Base-by-base conservation (phyloP, 2,797 vertebrate genomes). In the Melanotaenia parkinsoni region DNA sequence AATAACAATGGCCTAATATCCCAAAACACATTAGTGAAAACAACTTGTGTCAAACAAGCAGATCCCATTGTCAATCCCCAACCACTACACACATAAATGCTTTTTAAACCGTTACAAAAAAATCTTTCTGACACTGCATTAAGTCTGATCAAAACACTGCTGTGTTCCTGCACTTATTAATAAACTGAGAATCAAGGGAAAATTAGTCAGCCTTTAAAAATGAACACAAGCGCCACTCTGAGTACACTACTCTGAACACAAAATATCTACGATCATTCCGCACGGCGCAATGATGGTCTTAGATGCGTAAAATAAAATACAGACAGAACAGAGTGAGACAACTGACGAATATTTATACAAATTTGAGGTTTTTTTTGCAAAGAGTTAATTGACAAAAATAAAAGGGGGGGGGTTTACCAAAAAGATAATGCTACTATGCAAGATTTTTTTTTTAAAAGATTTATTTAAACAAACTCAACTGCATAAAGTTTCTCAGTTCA, bases 231-330 rank as follows among this genome's bases (percentile, higher is more conserved):
- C 95, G 95, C 96, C 96, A 97, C 96, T 95, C 95, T 96, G 94
- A 96, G 95, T 96, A 95, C 93, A 95, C 95, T 95, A 95, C 95
- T 95, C 94, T 94, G 94, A 95, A 95, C 93, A 96, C 95, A 94
- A 84, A 84, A 80, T 79, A 77, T 82, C 95, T 95, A 96, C 93
- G 94, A 95, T 97, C 97, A 96, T 97, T 97, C 97, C 97, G 97
- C 98, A 95, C 98, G 96, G 98, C 97, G 96, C 95, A 99, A 98
- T 93, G 97, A 99, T 95, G 93, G 97, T 99, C 97, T 95, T 95
- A 93, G 94, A 94, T 90, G 94, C 94, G 94, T 95, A 95, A 95
- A 95, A 95, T 95, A 96, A 96, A 96, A 96, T 81, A 87, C 54
- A 74, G 72, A 85, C 63, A 84, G 63, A 65, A 81, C 79, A 84